Base-by-base conservation (phyloP, 2,797 vertebrate genomes). In the Chelmon rostratus region DNA sequence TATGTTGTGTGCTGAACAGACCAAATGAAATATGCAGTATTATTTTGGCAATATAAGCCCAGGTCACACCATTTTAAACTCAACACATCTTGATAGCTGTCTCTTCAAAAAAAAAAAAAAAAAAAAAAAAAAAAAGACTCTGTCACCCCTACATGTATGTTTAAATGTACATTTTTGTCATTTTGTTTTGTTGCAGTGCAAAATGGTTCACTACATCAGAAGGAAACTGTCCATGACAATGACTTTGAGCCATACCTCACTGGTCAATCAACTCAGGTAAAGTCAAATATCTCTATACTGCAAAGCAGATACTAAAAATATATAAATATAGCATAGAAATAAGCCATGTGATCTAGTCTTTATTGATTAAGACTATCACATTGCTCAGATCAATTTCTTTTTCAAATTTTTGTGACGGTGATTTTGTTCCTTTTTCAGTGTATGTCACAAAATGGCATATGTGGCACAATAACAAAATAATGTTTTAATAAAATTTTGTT, bases 181-280 rank as follows among this genome's bases (percentile, higher is more conserved):
- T 81, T 70, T 58, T 78, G 35, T 65, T 84, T 86, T 59, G 15
- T 96, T 95, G 63, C 88, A 98, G 98, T 97, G 90, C 98, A 98
- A 96, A 99, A 98, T 97, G 97, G 98, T 96, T 97, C 97, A 1
- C 93, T 98, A 92, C 98, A 98, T 95, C 98, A 97, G 94, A 99
- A 99, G 95, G 97, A 98, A 86, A 95, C 96, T 85, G 96, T 97
- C 86, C 98, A 98, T n/a, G 97, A 98, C 95, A 97, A 95, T 90
- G 98, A 99, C 93, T 99, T 98, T 94, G 98, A 99, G 91, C 97
- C 97, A 91, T 98, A 98, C 92, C 97, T 98, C 93, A 96, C 97
- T 40, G 93, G 97, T 94, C 98, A 97, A 90, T 98, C 98, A 79
- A 97, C 96, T 94, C 98, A 98, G 97, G 98, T 98, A 94, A 95